Conservation (phyloP, 2,113 vertebrate species). For the Amphiprion percula region DNA sequence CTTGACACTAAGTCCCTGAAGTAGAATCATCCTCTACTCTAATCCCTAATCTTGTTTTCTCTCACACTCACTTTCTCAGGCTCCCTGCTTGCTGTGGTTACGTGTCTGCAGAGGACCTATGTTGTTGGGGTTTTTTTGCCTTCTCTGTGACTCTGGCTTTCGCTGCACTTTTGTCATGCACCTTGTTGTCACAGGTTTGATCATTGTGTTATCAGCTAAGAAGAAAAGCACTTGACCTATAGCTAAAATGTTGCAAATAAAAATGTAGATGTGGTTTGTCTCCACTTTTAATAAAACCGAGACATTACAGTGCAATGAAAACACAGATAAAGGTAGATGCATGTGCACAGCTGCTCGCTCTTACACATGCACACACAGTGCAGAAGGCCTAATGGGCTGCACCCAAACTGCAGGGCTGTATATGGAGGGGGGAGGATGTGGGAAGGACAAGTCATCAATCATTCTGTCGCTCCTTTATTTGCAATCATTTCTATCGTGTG, state of each 20-base stretch:
- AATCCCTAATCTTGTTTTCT: conserved; percentile 77
- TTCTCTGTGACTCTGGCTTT: background rate
- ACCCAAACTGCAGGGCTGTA: conserved; percentile 15
- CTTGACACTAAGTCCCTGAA: conserved; percentile 52
- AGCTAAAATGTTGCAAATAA: too few relatives aligned
- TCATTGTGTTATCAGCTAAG: background rate
- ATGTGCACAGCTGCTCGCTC: conserved; percentile 25
- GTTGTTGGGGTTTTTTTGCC: background rate
- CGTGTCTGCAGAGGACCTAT: conserved; percentile 3
- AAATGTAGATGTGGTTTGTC: background rate
- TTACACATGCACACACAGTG: conserved; percentile 21
- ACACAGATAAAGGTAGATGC: conserved; percentile 9
- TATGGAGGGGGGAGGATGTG: background rate
- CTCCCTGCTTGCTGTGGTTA: conserved; percentile 5
- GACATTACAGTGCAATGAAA: background rate
- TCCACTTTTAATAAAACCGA: background rate
- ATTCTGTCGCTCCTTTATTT: conserved; percentile 49
- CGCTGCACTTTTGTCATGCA: conserved; percentile 10
- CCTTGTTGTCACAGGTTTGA: background rate
- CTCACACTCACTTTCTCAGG: conserved; percentile 32
- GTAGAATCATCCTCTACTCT: conserved; percentile 57
- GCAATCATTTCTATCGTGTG: conserved; percentile 21
- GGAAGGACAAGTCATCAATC: conserved; percentile 53
- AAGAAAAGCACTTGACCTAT: background rate
- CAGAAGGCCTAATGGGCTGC: conserved; percentile 7